These are phyloP conservation scores for Hirundo rustica DNA, from an alignment of 2,797 vertebrate species.

Conservation along the genomic window DNA sequence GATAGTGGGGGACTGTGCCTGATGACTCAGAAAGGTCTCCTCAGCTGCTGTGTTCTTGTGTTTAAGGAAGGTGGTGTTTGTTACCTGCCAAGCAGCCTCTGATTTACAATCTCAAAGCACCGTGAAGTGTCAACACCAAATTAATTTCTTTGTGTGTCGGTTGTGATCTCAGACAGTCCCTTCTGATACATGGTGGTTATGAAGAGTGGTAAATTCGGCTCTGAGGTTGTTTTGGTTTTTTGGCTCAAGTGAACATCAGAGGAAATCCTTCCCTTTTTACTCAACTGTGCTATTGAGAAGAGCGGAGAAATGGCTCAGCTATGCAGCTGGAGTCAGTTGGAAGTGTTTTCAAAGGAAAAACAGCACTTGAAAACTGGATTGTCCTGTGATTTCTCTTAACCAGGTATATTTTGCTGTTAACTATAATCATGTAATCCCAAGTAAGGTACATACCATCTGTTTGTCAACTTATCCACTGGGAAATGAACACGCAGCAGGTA, in stretches of 20 bases:
- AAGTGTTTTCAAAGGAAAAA: constrained; percentile 23
- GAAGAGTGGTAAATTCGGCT: constrained; percentile 21
- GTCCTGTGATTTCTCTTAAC: constrained; percentile 1
- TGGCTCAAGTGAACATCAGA: constrained; percentile 37
- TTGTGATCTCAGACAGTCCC: constrained; percentile 28
- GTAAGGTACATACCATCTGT: neutral
- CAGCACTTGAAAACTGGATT: neutral
- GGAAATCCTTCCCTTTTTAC: constrained; percentile 28
- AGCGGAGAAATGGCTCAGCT: neutral
- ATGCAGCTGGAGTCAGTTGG: neutral
- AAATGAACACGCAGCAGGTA: fast-evolving
- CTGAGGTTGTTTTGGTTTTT: constrained; percentile 16
- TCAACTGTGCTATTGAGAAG: constrained; percentile 20
- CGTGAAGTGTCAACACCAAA: constrained; percentile 39
- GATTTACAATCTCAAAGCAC: constrained; percentile 53
- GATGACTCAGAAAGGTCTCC: constrained; percentile 58
- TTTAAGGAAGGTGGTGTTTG: constrained; percentile 45
- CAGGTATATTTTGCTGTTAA: neutral
- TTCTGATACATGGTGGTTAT: constrained; percentile 13
- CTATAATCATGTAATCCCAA: neutral
- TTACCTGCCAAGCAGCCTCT: constrained; percentile 55
- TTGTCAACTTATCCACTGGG: neutral
- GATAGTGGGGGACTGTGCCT: constrained; percentile 46
- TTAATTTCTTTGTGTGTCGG: constrained; percentile 5
- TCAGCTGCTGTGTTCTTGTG: constrained; percentile 18